These are phyloP conservation scores for Glaucomys volans DNA, from an alignment of 2,113 vertebrate species.

Conservation along the genomic window DNA sequence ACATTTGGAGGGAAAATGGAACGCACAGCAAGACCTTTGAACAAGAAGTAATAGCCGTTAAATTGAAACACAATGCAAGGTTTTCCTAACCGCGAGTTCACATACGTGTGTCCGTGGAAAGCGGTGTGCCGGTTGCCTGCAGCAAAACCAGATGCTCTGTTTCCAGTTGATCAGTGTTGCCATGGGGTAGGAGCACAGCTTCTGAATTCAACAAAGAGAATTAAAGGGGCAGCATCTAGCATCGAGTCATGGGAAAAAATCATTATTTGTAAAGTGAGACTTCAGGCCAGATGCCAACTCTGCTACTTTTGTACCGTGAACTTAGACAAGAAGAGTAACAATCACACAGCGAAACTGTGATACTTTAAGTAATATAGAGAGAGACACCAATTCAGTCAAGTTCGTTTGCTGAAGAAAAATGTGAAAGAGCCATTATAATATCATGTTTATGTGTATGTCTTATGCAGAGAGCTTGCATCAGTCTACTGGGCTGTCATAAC, in stretches of 20 bases:
- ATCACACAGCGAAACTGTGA: neutral
- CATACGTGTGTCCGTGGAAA: neutral
- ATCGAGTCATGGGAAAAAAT: neutral
- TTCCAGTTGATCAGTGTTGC: neutral
- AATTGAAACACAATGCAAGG: constrained; percentile 62
- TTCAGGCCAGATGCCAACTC: neutral
- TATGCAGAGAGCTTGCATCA: neutral
- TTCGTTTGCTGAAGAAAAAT: neutral
- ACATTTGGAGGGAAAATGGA: constrained; percentile 64
- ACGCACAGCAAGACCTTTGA: constrained; percentile 58
- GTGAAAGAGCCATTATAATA: neutral
- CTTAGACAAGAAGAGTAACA: neutral
- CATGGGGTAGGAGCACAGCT: neutral
- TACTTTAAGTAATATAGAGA: neutral
- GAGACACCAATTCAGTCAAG: neutral
- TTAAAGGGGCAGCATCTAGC: constrained; percentile 1
- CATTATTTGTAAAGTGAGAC: constrained; percentile 1
- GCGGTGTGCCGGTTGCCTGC: neutral
- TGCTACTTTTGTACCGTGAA: neutral
- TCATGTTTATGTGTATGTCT: neutral
- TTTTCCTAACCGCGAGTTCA: constrained; percentile 64
- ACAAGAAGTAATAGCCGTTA: constrained; percentile 60
- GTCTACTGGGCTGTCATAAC: neutral
- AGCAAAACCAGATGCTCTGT: constrained; percentile 39
- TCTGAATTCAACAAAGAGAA: constrained; percentile 9